Conservation (phyloP, 2,888 invertebrate species). For the Galerucella nymphaeae region DNA sequence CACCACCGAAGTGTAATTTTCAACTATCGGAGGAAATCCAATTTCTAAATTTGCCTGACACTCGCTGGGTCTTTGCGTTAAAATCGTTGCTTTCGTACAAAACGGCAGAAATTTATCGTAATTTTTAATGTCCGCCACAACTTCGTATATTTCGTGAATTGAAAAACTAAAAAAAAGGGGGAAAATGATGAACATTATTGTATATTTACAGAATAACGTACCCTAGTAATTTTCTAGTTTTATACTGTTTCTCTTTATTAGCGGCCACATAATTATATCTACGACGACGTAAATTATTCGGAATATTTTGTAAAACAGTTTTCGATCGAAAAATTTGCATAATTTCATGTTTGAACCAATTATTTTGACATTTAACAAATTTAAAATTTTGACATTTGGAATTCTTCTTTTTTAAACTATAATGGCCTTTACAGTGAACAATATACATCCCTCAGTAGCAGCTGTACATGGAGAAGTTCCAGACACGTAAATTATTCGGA, state of each 20-base stretch:
- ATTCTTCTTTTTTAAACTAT: not conserved
- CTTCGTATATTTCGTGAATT: slow-evolving; percentile 91
- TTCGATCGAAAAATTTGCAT: not conserved
- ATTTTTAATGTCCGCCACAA: slow-evolving; percentile 89
- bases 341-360: not conserved
- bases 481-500: too few species aligned
- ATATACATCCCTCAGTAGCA: too few species aligned
- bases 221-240: slow-evolving; percentile 56
- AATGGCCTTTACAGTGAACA: too few species aligned
- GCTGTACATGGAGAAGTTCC: too few species aligned
- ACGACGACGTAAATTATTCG: not conserved
- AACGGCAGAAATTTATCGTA: slow-evolving; percentile 93
- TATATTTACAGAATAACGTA: slow-evolving; percentile 32
- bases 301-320: not conserved
- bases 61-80: slow-evolving; percentile 66
- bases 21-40: slow-evolving; percentile 87
- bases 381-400: not conserved
- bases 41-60: slow-evolving; percentile 84
- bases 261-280: not conserved
- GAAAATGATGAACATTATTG: not conserved
- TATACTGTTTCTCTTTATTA: slow-evolving; percentile 36
- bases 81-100: slow-evolving; percentile 86
- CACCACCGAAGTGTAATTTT: slow-evolving; percentile 89
- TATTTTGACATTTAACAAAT: not conserved
- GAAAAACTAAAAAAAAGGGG: slow-evolving; percentile 73